Base-by-base conservation (phyloP, 2,888 invertebrate species). In the Andrena trimmerana region DNA sequence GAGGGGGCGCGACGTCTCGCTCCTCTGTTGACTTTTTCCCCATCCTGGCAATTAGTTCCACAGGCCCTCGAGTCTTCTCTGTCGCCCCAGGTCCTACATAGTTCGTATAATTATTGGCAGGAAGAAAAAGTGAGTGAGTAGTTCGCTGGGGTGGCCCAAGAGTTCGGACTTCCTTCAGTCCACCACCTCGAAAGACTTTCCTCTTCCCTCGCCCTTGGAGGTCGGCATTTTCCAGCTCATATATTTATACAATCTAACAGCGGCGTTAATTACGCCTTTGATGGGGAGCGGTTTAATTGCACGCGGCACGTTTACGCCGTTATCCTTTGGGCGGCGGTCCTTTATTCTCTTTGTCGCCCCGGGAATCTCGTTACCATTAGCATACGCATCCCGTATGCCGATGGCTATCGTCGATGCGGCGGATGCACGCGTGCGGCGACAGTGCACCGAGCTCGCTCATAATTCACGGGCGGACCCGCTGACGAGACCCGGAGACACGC, bases 351-450 rank as follows among this genome's bases (percentile, higher is more conserved):
- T 59, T 66, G 77, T 77, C 42, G 42, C 60, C 1, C 13, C 29
- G 57, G 33, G 60, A 52, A 78, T 73, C 65, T 81, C 59, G 69
- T 73, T 78, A 73, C 52, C 50, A 63, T 65, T 63, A 54, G 20
- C 59, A 36, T 27, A n/a, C 31, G 59, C 60, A 48, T 33, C 36
- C 8, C 36, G 16, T 36, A 66, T 13, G 20, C 31, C 63, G 68
- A 74, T 63, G 42, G 48, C 24, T 50, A 33, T 60, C 24, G 42
- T 63, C 54, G 54, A 7, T 70, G 62, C 36, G 16, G 36, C 29
- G 27, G 59, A 20, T 13, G 20, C 42, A 6, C 42, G 68, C 16
- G 54, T 5, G 24, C 27, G 24, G 24, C 63, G 63, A 42, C 31
- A 6, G 63, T 27, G 24, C 52, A 13, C 27, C 24, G 13, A 50